phyloP scores from a whole-genome alignment of 37 sponge, comb jelly and placozoan genomes.

The Tethya wilhelma region DNA sequence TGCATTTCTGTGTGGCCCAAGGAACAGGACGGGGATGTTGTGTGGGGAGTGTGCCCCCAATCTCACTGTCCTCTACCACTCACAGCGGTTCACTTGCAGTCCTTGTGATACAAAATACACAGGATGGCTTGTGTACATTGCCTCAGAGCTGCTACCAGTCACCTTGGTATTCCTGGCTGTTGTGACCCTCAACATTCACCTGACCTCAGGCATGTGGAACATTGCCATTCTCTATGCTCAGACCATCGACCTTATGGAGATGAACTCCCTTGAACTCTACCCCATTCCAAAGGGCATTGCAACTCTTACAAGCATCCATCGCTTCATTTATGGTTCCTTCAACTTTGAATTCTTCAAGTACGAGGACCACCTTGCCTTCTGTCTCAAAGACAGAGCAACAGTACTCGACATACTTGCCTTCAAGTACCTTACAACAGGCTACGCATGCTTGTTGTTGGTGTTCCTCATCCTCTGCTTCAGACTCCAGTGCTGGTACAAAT shows the following conservation, averaged over 20 bases:
- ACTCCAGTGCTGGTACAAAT: not conserved
- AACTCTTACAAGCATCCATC: constrained; percentile 2
- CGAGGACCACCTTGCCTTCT: constrained; percentile 38
- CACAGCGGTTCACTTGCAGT: constrained; percentile 15
- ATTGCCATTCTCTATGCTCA: constrained; percentile 47
- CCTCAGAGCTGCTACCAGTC: constrained; percentile 45
- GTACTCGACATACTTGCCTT: constrained; percentile 41
- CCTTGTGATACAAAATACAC: not conserved
- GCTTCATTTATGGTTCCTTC: constrained; percentile 34
- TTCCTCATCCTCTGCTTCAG: not conserved
- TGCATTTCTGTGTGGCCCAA: constrained; percentile 19
- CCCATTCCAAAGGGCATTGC: not conserved
- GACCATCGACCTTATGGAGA: constrained; percentile 22
- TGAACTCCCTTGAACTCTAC: not conserved
- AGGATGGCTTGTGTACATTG: constrained; percentile 20
- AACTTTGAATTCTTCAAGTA: constrained; percentile 42
- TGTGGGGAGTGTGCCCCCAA: constrained; percentile 29
- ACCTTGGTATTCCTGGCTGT: constrained; percentile 27
- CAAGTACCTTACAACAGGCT: constrained; percentile 42
- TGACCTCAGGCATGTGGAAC: constrained; percentile 33
- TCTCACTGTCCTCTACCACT: constrained; percentile 41
- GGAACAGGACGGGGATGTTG: constrained; percentile 25
- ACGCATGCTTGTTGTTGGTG: constrained; percentile 18
- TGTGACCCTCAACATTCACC: constrained; percentile 18
- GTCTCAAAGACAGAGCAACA: constrained; percentile 23